Percentiles rank a stretch among this genome's conserved stretches.
Conservation (phyloP, 1,140 invertebrate genomes). For the Lineus longissimus region DNA sequence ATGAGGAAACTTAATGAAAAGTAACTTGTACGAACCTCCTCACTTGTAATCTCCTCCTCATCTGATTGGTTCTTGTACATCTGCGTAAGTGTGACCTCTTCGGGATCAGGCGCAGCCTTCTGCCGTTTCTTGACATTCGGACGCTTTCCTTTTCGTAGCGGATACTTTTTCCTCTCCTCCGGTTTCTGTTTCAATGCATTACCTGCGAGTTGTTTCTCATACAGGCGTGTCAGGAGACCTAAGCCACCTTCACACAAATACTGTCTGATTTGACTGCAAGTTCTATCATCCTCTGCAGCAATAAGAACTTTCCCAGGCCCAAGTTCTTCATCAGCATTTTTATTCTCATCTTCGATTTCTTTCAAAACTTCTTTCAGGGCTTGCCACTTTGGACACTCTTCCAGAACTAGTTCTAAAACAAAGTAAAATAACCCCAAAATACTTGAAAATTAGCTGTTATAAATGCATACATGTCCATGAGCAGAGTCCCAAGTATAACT, state of each 20-base stretch:
- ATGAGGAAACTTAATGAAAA: too few relatives aligned
- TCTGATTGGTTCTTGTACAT: not conserved
- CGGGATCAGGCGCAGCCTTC: not conserved
- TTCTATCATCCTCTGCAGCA: conserved; percentile 76
- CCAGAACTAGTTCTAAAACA: conserved; percentile 59
- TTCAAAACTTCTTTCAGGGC: conserved; percentile 54
- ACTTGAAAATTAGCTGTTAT: too few relatives aligned
- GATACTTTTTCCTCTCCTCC: conserved; percentile 35
- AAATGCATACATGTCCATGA: too few relatives aligned
- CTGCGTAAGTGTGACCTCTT: conserved; percentile 12
- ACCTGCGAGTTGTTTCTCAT: conserved; percentile 46
- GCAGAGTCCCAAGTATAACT: too few relatives aligned
- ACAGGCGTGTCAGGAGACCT: conserved; percentile 54
- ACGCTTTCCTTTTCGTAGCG: conserved; percentile 34
- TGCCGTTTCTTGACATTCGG: conserved; percentile 6
- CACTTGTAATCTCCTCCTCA: not conserved
- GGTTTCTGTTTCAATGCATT: conserved; percentile 29
- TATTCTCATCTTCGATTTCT: conserved; percentile 46
- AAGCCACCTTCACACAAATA: conserved; percentile 57
- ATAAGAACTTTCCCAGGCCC: conserved; percentile 70
- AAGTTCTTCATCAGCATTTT: conserved; percentile 29
- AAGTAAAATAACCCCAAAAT: not conserved
- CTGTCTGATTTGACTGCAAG: conserved; percentile 70
- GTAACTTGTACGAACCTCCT: not conserved
- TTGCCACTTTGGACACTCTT: conserved; percentile 86